Evolutionary conservation across 2,113 vertebrate species (phyloP), one percentile per base, ranked within the genome.

Genomic region (Tor tambroides): DNA sequence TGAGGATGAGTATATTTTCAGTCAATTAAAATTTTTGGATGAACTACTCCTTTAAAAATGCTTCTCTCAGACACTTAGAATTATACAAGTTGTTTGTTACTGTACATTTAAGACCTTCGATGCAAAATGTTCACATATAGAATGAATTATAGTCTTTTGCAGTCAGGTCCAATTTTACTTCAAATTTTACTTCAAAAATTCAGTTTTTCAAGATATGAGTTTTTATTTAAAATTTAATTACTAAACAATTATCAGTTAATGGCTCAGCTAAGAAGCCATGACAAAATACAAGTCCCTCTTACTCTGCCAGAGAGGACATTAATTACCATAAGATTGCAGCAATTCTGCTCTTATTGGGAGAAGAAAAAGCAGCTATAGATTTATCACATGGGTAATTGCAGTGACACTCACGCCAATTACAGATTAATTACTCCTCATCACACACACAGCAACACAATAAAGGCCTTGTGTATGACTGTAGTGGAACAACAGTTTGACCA

Each of bases 381-480:
- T 80, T 61, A 80, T 80, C 12, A 41, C 56, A 63, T n/a, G 28
- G 54, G 30, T 61, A 61, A 80, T 80, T 80, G 54, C 54, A 80
- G 23, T 61, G 56, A 17, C 78, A 26, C 78, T 59, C 51, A 63
- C 32, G 63, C 32, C 32, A 80, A 80, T 61, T n/a, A 26, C 56
- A 80, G 32, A 80, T 80, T 63, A 17, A 80, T 63, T 80, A 26
- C 6, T 61, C 54, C 56, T 61, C 78, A 41, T 80, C 51, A 59
- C 32, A 41, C 28, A 32, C 77, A 35, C 15, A 59, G 28, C 51
- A 63, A 41, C 78, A 35, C 76, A 79, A 14, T 23, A 41, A 80
- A 80, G 49, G 23, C 32, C 21, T 41, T 4, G 59, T 26, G 23
- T 23, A 61, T n/a, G 32, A 41, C 54, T 63, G 8, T 17, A 41